Evolutionary conservation across 37 sponge, comb jelly and placozoan species (phyloP), one percentile per base, ranked within the genome.

Genomic region (Axinella damicornis): DNA sequence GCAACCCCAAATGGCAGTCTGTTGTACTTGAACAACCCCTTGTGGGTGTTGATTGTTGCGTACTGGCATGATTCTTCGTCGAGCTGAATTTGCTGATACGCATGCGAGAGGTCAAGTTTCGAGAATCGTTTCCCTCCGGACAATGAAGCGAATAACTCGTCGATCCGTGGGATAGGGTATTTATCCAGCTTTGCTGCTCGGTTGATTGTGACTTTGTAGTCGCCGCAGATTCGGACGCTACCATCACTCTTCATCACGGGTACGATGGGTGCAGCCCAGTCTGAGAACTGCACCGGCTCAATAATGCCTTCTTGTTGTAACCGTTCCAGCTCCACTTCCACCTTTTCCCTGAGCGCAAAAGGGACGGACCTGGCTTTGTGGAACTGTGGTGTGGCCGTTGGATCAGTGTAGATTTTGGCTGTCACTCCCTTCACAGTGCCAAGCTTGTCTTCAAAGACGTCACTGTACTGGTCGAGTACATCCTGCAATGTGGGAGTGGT

Each of bases 181-280:
- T 32, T 9, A 13, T 84, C 79, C 33, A 57, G 52, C 19, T 58
- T n/a, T 31, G 37, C 31, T 13, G 63, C 78, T 15, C 25, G 63
- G 65, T 79, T 85, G 24, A 85, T 72, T 24, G 86, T 80, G 24
- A 85, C 69, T 32, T 87, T 81, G 37, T 74, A 84, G 57, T 87
- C 88, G 53, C 88, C 82, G 71, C 82, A 87, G 24, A 87, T 72
- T 18, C 82, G 62, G 9, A 87, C 17, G 22, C 66, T 18, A 15
- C 76, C 82, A 74, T 82, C 74, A 1, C 36, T 14, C 56, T 82
- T 69, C 14, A 17, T 21, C 14, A 82, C 83, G 17, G 57, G 17
- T 25, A 72, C 83, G 19, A 82, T 74, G 16, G 83, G 83, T 21
- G 72, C 60, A 19, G 83, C 83, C 71, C 72, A 82, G 12, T 82